phyloP scores from a whole-genome alignment of 1,140 invertebrate genomes.

The Polyergus mexicanus region DNA sequence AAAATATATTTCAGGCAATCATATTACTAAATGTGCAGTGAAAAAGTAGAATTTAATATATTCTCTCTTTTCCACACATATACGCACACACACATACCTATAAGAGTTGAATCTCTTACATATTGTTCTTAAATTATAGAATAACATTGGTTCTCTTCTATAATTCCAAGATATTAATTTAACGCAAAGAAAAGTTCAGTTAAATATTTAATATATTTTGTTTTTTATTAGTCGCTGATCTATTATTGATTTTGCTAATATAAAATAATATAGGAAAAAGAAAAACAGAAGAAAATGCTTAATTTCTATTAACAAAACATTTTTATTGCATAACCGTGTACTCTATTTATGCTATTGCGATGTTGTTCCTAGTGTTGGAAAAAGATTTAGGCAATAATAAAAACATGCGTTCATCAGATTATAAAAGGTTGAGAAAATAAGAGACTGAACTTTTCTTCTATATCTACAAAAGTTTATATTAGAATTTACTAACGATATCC shows the following conservation, averaged over 20 bases:
- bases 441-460: conserved; percentile 63
- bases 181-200: conserved; percentile 37
- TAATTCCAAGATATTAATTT: conserved; percentile 27
- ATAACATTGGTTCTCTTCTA: conserved; percentile 24
- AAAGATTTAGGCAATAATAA: conserved; percentile 50
- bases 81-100: too few relatives aligned
- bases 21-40: too few relatives aligned
- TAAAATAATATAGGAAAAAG: not conserved
- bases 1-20: too few relatives aligned
- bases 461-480: conserved; percentile 30
- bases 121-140: not conserved
- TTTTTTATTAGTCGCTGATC: not conserved
- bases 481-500: conserved; percentile 28
- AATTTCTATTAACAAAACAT: conserved; percentile 68
- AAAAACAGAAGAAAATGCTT: not conserved
- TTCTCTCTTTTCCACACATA: not conserved
- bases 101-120: too few relatives aligned
- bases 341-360: conserved; percentile 35
- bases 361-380: conserved; percentile 18
- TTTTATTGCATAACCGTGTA: conserved; percentile 63
- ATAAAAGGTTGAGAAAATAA: conserved; percentile 62
- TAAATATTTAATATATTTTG: not conserved
- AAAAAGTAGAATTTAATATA: not conserved
- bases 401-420: conserved; percentile 36
- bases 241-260: not conserved